phyloP scores from a whole-genome alignment of 2,113 vertebrate species.

The Muntiacus muntjak region DNA sequence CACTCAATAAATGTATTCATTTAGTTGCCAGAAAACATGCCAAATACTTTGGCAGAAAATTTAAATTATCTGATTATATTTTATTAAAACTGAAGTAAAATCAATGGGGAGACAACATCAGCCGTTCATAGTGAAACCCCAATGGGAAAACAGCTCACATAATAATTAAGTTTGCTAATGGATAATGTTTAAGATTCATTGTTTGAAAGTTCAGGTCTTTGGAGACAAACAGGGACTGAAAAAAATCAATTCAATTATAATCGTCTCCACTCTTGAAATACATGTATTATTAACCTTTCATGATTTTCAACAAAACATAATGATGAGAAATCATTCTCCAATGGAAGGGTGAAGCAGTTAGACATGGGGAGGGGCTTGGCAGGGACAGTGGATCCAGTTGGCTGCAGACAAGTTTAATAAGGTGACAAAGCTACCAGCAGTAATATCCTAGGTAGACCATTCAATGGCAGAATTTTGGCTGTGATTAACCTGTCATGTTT shows the following conservation, averaged over 20 bases:
- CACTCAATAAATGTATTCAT: constrained; percentile 29
- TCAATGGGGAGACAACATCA: neutral
- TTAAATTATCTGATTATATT: constrained; percentile 10
- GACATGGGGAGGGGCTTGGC: neutral
- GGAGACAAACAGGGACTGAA: neutral
- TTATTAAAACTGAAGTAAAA: constrained; percentile 42
- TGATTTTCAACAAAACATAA: neutral
- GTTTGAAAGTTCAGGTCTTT: constrained; percentile 14
- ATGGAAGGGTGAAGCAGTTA: fast-evolving
- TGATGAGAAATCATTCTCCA: neutral
- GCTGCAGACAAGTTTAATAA: fast-evolving
- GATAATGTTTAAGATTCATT: constrained; percentile 13
- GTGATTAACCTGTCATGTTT: neutral
- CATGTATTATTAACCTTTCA: neutral
- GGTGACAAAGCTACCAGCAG: fast-evolving
- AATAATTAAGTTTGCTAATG: neutral
- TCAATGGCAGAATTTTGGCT: neutral
- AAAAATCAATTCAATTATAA: neutral
- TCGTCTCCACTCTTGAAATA: neutral
- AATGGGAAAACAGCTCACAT: neutral
- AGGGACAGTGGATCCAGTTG: neutral
- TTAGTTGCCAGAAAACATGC: constrained; percentile 14
- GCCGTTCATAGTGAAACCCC: neutral
- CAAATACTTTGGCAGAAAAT: constrained; percentile 34
- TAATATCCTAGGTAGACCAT: no score